Evolutionary conservation across 2,113 vertebrate species (phyloP).

Genomic region (Phylloscopus trochiloides): DNA sequence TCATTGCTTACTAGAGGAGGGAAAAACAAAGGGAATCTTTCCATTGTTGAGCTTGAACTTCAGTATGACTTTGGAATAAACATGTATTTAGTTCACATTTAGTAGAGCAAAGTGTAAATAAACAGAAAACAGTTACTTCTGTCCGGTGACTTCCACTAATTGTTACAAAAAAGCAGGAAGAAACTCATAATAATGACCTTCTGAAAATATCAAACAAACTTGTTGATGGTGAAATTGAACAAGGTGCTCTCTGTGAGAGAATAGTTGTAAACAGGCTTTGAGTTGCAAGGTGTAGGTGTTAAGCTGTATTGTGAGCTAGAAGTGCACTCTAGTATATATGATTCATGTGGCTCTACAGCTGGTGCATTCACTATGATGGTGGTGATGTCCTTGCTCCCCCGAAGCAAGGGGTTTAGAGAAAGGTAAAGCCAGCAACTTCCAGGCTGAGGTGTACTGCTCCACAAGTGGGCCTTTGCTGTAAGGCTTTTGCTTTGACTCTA

Average conservation of each 20-base stretch:
- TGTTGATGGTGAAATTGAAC: neutral
- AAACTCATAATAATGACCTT: neutral
- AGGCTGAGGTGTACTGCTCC: neutral
- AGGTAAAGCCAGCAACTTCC: neutral
- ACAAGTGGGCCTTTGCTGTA: neutral
- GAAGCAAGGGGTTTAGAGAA: neutral
- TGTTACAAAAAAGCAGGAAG: neutral
- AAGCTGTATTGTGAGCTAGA: neutral
- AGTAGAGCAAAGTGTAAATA: neutral
- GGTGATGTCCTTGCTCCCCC: neutral
- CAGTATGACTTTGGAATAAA: neutral
- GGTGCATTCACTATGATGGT: neutral
- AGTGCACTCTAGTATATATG: neutral
- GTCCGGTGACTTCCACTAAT: neutral
- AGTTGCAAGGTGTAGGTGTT: neutral
- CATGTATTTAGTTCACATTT: neutral
- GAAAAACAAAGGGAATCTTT: neutral
- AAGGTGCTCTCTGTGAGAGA: neutral
- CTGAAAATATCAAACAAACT: neutral
- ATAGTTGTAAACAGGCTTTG: neutral
- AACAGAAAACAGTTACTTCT: neutral
- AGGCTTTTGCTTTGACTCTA: neutral
- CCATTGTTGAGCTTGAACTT: neutral
- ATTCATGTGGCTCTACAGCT: neutral
- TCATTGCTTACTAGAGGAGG: neutral